Conservation (phyloP, 2,797 vertebrate genomes). For the Esox masquinongy region DNA sequence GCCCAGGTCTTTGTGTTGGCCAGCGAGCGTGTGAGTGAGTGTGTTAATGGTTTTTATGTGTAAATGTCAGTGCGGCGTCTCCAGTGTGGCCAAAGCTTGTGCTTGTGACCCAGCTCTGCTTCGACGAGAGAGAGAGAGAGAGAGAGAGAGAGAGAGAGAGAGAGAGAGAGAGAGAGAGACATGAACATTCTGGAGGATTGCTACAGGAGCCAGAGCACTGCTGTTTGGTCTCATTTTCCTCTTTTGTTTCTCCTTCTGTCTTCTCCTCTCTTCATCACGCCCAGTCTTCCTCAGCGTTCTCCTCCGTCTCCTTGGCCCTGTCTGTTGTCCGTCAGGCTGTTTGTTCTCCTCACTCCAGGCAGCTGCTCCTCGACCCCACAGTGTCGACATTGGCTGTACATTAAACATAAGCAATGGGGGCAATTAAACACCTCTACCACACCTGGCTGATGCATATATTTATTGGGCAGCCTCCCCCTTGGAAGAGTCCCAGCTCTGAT, state of each 20-base stretch:
- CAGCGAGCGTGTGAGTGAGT: slow-evolving; percentile 28
- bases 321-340: neutral
- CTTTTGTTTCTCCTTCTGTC: neutral
- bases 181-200: neutral
- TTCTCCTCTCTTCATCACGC: neutral
- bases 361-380: slow-evolving; percentile 8
- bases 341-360: neutral
- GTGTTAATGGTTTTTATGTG: slow-evolving; percentile 30
- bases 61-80: slow-evolving; percentile 22
- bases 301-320: neutral
- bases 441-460: slow-evolving; percentile 80
- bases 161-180: neutral
- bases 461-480: slow-evolving; percentile 57
- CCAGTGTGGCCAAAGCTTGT: neutral
- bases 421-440: slow-evolving; percentile 76
- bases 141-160: no score
- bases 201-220: neutral
- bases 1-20: slow-evolving; percentile 5
- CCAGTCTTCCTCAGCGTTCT: neutral
- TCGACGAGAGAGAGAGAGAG: neutral
- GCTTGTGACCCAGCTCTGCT: slow-evolving; percentile 4
- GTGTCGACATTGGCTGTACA: slow-evolving; percentile 67
- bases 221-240: neutral
- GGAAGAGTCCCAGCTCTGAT: slow-evolving; percentile 34
- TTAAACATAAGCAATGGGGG: slow-evolving; percentile 83